Conservation (phyloP, 2,113 vertebrate genomes). For the crab-eating macaque (Macaca fascicularis) region T2T-MFA8v1.1 NC_088375.1:151383001-151383500, state of each 20-base stretch:
- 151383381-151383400: background rate
- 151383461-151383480: background rate
- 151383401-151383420: background rate
- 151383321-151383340: background rate
- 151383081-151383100: background rate
- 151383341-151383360: background rate
- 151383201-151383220: background rate
- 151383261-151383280: background rate
- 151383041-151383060: background rate
- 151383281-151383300: background rate
- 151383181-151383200: conserved; percentile 44
- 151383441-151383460: conserved; percentile 11
- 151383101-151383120: background rate
- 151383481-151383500: background rate
- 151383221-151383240: background rate
- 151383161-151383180: background rate
- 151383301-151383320: conserved; percentile 29
- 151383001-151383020: conserved; percentile 31
- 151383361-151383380: background rate
- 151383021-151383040: conserved; percentile 12
- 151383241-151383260: background rate
- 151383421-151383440: background rate
- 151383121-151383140: conserved; percentile 5
- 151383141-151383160: conserved; percentile 37
- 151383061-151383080: background rate